Base-by-base conservation (phyloP, 2,113 vertebrate species). In the Vidua macroura region DNA sequence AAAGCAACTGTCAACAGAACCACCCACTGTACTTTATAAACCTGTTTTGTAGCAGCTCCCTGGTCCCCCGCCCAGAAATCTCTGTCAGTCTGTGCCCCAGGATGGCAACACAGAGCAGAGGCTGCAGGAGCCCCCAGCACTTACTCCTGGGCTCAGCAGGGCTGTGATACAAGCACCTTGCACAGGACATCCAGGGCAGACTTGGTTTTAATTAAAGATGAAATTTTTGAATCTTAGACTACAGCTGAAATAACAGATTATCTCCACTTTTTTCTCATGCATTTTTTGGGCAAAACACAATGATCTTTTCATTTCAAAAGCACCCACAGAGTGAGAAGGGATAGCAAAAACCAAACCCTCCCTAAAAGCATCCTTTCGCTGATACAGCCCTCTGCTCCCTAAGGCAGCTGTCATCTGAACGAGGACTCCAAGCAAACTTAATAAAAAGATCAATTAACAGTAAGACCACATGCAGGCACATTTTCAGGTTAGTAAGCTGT, bases 51-150 rank as follows among this genome's bases (percentile, higher is more conserved):
- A 55, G 68, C n/a, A 6, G n/a, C 24, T 13, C 27, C 43, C 48
- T 59, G n/a, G 59, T 62, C 68, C 27, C 21, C 35, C 14, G 1
- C 68, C 68, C 52, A 0, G 15, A 58, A 62, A 49, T 16, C 41
- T 63, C 76, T 10, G 19, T n/a, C 68, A 46, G 28, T 12, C 52
- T 75, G 88, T 44, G 59, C 84, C 92, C 88, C 9, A 15, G 83
- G 89, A 63, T 62, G 83, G 89, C 83, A 86, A 78, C 76, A 66
- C 68, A 68, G 80, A 92, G 83, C 93, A 91, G 31, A 81, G 72
- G n/a, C 91, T 60, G 27, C n/a, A 21, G 69, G 10, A 22, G 4
- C 0, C 44, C 62, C 35, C 11, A 35, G 23, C 0, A 4, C 15
- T 4, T 0, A 24, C 14, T 28, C 37, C 35, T 2, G 13, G 52